Base-by-base conservation (phyloP, 2,888 invertebrate genomes). In the Phragmatobia fuliginosa region DNA sequence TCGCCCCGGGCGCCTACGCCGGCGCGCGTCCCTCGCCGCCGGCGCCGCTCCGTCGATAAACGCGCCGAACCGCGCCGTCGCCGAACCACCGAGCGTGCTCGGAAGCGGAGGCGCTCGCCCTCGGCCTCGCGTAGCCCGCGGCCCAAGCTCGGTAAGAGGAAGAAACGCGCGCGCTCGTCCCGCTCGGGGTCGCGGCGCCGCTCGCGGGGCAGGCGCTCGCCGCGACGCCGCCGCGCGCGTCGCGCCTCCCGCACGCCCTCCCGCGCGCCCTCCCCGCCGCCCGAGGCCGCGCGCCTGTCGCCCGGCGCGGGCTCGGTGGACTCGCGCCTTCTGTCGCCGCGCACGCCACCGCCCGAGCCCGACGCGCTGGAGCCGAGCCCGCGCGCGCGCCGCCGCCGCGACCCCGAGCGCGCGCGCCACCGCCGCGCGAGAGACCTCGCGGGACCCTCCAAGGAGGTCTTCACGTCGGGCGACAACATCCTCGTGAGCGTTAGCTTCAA, bases 381-480 rank as follows among this genome's bases (percentile, higher is more conserved):
- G 77, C 96, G 71, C 96, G 96, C 72, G 77, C 82, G 76, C 32
- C 83, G 76, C 66, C 87, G 81, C 70, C 85, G 83, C 72, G 83
- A 72, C 70, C 83, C 80, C 64, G 84, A 81, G 62, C 86, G 83
- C 67, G 79, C 81, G 32, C 83, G 84, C 33, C 88, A 85, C 78
- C 84, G 87, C 7, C 87, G 88, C 87, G 67, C 81, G 95, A n/a
- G 96, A 95, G 66, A 87, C 70, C 73, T 81, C 72, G 71, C 78
- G 58, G 88, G 88, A 0, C 97, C 98, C 0, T 97, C 97, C 3
- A 98, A 98, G 89, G 98, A 98, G 92, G 98, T 99, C 5, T 98
- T 98, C 89, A 98, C 98, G 0, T 98, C 98, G 18, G 98, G 98
- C 5, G 98, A 98, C 91, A 98, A 98, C 89, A 98, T 99, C 84